Conservation (phyloP, 1,140 invertebrate genomes). For the Polypedilum vanderplanki region DNA sequence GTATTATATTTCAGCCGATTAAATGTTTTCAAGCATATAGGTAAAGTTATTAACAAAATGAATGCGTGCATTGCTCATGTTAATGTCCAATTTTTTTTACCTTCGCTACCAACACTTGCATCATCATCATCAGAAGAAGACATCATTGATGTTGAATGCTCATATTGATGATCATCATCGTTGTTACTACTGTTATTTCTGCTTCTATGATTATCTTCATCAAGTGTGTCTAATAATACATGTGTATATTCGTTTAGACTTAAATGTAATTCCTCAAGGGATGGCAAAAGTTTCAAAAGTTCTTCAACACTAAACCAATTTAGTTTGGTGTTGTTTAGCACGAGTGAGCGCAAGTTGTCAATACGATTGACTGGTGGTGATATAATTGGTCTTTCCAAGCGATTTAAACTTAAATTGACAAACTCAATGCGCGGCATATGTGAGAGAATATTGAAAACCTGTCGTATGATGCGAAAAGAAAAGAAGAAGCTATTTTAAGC, state of each 20-base stretch:
- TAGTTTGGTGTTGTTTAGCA: conserved; percentile 78
- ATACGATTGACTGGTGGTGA: conserved; percentile 43
- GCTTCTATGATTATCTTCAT: conserved; percentile 42
- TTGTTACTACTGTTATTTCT: conserved; percentile 52
- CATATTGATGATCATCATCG: conserved; percentile 42
- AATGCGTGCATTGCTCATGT: neutral
- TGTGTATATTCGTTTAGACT: conserved; percentile 78
- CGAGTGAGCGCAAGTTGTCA: conserved; percentile 64
- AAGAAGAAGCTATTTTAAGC: neutral
- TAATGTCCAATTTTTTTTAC: conserved; percentile 30
- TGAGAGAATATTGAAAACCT: conserved; percentile 77
- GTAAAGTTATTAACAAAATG: neutral
- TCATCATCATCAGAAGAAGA: conserved; percentile 32
- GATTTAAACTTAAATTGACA: conserved; percentile 85
- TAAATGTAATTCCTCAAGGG: conserved; percentile 81
- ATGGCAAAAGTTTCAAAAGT: conserved; percentile 64
- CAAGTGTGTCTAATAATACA: conserved; percentile 47
- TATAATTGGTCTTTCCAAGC: conserved; percentile 58
- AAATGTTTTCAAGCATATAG: too few relatives aligned
- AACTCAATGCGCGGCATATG: conserved; percentile 82
- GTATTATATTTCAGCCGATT: too few relatives aligned
- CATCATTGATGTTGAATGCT: conserved; percentile 40
- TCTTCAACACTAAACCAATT: conserved; percentile 75
- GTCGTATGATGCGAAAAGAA: conserved; percentile 31
- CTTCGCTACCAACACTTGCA: conserved; percentile 32